A percentile compares a stretch with the other conserved stretches of the same genome.
Conservation (phyloP, 2,888 invertebrate species). For the Drosophila phalerata region DNA sequence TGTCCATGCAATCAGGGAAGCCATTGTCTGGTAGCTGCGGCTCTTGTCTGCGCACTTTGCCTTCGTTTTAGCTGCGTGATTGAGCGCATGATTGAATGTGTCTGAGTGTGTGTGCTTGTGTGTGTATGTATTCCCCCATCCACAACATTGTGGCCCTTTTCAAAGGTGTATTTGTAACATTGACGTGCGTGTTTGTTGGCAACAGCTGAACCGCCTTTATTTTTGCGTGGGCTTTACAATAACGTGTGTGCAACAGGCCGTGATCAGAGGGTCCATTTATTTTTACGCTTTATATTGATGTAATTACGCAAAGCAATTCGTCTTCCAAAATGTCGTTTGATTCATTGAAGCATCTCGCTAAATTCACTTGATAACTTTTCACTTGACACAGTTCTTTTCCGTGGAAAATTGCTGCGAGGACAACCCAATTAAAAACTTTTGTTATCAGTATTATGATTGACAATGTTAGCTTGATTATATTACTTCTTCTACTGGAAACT, state of each 20-base stretch:
- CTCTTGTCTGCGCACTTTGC: conserved; percentile 30
- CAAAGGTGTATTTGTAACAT: conserved; percentile 14
- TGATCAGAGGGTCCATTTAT: conserved; percentile 50
- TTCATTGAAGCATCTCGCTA: conserved; percentile 8
- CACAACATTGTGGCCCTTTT: conserved; percentile 4
- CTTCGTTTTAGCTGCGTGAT: conserved; percentile 66
- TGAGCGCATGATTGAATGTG: conserved; percentile 73
- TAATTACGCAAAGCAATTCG: conserved; percentile 47
- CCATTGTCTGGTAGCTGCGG: conserved; percentile 63
- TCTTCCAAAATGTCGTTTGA: conserved; percentile 18
- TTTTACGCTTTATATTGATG: conserved; percentile 35
- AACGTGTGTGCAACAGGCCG: conserved; percentile 48
- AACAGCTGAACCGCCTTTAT: conserved; percentile 7
- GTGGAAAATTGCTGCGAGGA: conserved; percentile 11
- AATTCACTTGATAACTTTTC: conserved; percentile 6
- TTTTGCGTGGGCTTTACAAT: conserved; percentile 30
- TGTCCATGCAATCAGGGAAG: conserved; percentile 71
- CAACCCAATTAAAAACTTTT: conserved; percentile 79
- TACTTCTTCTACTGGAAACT: conserved; percentile 26
- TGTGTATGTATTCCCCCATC: conserved; percentile 3
- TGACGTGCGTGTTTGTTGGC: conserved; percentile 27
- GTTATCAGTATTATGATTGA: conserved; percentile 53
- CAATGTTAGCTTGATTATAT: conserved; percentile 69
- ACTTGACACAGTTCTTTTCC: conserved; percentile 5
- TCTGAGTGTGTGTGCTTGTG: conserved; percentile 17